A percentile compares a stretch with the other conserved stretches of the same genome.
These are phyloP conservation scores for Phenganax subtilis DNA, from an alignment of 92 coral and sea anemone species.

Conservation along the genomic window DNA sequence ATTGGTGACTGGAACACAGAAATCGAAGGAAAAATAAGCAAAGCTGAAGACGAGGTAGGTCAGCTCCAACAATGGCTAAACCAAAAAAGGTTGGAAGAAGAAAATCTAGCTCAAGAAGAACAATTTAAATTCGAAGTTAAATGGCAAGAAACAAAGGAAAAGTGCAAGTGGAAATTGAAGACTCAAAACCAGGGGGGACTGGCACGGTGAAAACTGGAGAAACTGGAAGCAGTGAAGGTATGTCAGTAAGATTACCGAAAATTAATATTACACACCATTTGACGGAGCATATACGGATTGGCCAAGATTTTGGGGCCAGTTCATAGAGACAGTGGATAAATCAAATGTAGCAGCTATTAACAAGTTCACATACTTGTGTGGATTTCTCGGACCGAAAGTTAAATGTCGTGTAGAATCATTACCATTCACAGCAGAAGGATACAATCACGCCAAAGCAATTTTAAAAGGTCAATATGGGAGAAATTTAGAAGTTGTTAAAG, in stretches of 20 bases:
- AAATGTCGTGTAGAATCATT: too few species aligned
- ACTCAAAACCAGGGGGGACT: neutral
- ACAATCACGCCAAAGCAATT: too few species aligned
- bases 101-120: neutral
- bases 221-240: neutral
- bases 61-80: neutral
- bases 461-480: too few species aligned
- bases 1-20: neutral
- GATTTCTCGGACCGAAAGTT: too few species aligned
- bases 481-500: too few species aligned
- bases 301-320: neutral
- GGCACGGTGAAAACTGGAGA: neutral
- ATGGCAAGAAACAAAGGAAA: neutral
- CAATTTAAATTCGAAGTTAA: constrained; percentile 6
- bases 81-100: neutral
- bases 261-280: neutral
- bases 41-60: constrained; percentile 11
- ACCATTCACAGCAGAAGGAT: too few species aligned
- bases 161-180: constrained; percentile 4
- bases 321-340: neutral
- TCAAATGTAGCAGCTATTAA: neutral
- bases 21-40: neutral
- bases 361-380: too few species aligned
- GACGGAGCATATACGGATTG: neutral
- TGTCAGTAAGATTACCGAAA: neutral